These are phyloP conservation scores for Chymomyza fuscimana DNA, from an alignment of 2,888 invertebrate genomes.

Conservation along the genomic window DNA sequence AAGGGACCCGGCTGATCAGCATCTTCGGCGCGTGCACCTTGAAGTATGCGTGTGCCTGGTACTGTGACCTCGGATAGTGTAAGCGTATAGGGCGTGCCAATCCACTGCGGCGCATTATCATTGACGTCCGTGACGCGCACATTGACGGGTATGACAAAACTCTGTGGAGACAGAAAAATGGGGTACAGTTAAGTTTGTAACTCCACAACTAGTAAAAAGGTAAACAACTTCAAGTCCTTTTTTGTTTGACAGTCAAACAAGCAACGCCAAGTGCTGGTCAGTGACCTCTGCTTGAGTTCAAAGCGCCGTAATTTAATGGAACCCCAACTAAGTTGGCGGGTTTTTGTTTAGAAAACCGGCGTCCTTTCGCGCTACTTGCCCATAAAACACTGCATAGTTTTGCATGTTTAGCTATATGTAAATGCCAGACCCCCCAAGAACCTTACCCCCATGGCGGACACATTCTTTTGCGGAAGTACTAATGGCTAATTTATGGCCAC, in stretches of 20 bases:
- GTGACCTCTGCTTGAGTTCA: conserved; percentile 66
- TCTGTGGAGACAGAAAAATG: conserved; percentile 55
- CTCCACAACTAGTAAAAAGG: neutral
- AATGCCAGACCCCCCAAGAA: conserved; percentile 9
- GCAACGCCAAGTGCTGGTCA: conserved; percentile 56
- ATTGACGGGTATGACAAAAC: conserved; percentile 79
- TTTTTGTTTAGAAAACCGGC: neutral
- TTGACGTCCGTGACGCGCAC: conserved; percentile 92
- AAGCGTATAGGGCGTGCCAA: conserved; percentile 89
- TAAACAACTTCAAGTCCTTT: conserved; percentile 1
- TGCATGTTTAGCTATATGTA: conserved; percentile 52
- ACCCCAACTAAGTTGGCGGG: conserved; percentile 3
- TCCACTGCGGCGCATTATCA: conserved; percentile 92
- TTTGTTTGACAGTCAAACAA: conserved; percentile 22
- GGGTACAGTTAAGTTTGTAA: conserved; percentile 11
- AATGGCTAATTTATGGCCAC: conserved; percentile 76
- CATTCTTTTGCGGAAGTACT: conserved; percentile 59
- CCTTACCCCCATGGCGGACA: conserved; percentile 1
- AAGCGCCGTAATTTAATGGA: conserved; percentile 45
- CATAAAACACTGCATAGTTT: conserved; percentile 59
- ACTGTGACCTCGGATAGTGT: conserved; percentile 91
- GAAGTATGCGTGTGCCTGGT: conserved; percentile 86
- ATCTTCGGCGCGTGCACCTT: conserved; percentile 89
- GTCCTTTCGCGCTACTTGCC: conserved; percentile 8
- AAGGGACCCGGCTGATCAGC: conserved; percentile 93